phyloP scores from a whole-genome alignment of 2,888 invertebrate species.

The Callinectes sapidus region DNA sequence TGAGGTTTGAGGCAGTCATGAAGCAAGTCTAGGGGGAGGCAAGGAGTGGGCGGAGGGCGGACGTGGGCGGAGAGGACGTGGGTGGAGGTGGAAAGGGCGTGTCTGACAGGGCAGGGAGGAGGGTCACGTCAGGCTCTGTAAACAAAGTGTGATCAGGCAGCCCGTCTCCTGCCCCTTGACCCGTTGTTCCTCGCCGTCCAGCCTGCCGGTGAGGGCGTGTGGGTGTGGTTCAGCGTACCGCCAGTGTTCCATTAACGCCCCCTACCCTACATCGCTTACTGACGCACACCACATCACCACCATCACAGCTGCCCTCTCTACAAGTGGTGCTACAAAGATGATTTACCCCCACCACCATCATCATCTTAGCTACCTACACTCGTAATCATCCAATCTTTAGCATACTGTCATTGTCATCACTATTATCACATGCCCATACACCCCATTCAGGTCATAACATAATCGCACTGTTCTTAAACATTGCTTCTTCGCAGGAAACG shows the following conservation, averaged over 20 bases:
- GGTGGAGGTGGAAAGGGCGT: constrained; percentile 50
- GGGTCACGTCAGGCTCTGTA: constrained; percentile 56
- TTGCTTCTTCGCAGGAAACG: no score
- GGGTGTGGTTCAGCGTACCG: background rate
- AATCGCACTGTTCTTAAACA: no score
- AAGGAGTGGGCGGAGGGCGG: background rate
- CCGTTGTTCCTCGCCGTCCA: background rate
- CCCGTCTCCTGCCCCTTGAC: background rate
- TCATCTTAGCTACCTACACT: background rate
- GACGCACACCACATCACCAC: background rate
- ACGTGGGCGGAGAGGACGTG: constrained; percentile 32
- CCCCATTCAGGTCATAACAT: no score
- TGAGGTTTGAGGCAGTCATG: background rate
- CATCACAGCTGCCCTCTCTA: background rate
- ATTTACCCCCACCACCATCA: background rate
- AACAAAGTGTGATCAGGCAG: constrained; percentile 53
- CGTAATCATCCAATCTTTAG: no score
- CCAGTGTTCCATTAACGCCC: background rate
- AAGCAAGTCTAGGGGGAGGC: background rate
- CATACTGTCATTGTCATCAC: constrained; percentile 23
- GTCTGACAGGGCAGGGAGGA: constrained; percentile 56
- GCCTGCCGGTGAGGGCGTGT: background rate
- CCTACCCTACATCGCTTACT: background rate
- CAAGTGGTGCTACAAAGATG: background rate
- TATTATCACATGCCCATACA: background rate